phyloP scores from a whole-genome alignment of 2,888 invertebrate species.

The Meiosimyza platycephala region DNA sequence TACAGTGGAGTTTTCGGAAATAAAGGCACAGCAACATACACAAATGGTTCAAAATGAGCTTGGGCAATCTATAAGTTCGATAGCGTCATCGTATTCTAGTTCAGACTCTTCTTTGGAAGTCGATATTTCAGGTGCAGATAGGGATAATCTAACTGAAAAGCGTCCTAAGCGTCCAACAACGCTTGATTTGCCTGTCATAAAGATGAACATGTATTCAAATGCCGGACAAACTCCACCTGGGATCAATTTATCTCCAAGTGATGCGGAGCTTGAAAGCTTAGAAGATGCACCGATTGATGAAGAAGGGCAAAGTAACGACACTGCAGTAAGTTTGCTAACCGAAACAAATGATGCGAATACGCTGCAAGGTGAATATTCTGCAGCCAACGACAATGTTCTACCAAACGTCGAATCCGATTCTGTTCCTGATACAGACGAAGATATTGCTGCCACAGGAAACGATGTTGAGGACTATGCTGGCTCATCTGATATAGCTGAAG shows the following conservation, averaged over 20 bases:
- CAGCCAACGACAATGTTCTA: not conserved
- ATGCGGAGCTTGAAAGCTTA: slow-evolving; percentile 20
- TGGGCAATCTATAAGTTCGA: slow-evolving; percentile 41
- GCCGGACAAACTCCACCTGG: slow-evolving; percentile 64
- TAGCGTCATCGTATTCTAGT: slow-evolving; percentile 55
- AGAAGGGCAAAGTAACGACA: slow-evolving; percentile 38
- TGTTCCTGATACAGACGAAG: not conserved
- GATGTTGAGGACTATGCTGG: slow-evolving; percentile 23
- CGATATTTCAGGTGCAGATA: slow-evolving; percentile 18
- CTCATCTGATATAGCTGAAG: slow-evolving; percentile 50
- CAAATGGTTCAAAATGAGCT: slow-evolving; percentile 34
- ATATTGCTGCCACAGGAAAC: not conserved
- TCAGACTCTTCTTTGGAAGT: slow-evolving; percentile 55
- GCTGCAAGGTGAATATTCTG: not conserved
- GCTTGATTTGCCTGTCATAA: slow-evolving; percentile 57
- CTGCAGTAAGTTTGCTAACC: not conserved
- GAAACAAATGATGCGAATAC: not conserved
- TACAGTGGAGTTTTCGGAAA: slow-evolving; percentile 65
- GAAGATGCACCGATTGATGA: slow-evolving; percentile 49
- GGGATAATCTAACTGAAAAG: slow-evolving; percentile 45
- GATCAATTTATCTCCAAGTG: slow-evolving; percentile 22
- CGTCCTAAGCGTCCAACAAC: slow-evolving; percentile 63
- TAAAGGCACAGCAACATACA: slow-evolving; percentile 44
- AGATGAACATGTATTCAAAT: slow-evolving; percentile 51
- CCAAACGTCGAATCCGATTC: not conserved